Evolutionary conservation across 2,113 vertebrate species (phyloP).

Genomic region (Grantiella picta): DNA sequence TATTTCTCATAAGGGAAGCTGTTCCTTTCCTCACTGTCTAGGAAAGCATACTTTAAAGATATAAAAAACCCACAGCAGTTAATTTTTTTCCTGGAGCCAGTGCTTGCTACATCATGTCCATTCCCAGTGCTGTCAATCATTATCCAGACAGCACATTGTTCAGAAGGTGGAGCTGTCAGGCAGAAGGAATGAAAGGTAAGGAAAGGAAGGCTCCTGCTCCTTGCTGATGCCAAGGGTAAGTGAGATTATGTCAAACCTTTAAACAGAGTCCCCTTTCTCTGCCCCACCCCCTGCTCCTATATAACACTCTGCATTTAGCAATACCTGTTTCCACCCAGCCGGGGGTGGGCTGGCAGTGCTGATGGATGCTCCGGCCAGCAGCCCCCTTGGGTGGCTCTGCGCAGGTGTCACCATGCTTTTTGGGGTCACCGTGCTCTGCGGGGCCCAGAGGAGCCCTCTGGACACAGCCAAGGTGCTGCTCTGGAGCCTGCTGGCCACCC

Average conservation of each 20-base stretch:
- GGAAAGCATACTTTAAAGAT: background rate
- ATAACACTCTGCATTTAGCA: slow-evolving; percentile 25
- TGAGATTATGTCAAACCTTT: slow-evolving; percentile 44
- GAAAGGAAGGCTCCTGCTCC: slow-evolving; percentile 36
- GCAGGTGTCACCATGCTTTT: background rate
- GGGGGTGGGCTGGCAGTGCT: background rate
- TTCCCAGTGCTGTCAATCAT: slow-evolving; percentile 64
- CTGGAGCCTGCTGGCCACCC: background rate
- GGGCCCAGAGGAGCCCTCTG: background rate
- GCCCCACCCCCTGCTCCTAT: slow-evolving; percentile 64
- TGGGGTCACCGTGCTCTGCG: background rate
- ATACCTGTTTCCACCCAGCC: background rate
- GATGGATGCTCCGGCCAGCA: background rate
- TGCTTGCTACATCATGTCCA: background rate
- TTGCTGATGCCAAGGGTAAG: background rate
- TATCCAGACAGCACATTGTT: slow-evolving; percentile 46
- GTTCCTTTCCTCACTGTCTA: background rate
- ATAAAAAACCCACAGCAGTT: background rate
- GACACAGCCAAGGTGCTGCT: background rate
- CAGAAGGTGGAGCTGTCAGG: slow-evolving; percentile 58
- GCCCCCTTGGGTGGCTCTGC: slow-evolving; percentile 3
- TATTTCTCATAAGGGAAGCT: background rate
- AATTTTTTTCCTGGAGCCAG: background rate
- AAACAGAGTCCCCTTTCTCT: background rate
- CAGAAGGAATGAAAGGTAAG: slow-evolving; percentile 11